Evolutionary conservation across 2,113 vertebrate genomes (phyloP).

Genomic region (Eulemur rufifrons): DNA sequence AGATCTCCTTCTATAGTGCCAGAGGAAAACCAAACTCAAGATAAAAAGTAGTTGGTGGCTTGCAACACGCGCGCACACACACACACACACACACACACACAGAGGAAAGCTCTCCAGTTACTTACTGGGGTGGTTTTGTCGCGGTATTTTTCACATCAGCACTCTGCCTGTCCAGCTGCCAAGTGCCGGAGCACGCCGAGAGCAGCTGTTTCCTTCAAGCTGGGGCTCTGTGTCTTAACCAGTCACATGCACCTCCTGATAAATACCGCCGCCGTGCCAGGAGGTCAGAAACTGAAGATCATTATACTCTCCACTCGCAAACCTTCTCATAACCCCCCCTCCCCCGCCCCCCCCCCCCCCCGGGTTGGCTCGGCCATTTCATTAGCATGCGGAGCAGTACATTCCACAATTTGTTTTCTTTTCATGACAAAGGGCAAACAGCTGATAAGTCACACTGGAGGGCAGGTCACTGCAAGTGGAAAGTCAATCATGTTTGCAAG

Average conservation of each 20-base stretch:
- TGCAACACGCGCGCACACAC: not conserved
- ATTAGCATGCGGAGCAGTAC: not conserved
- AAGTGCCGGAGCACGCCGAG: slow-evolving; percentile 83
- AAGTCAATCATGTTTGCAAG: slow-evolving; percentile 69
- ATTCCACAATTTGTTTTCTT: slow-evolving; percentile 56
- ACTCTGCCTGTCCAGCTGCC: slow-evolving; percentile 85
- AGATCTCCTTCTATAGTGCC: slow-evolving; percentile 4
- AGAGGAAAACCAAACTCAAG: slow-evolving; percentile 69
- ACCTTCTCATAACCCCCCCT: slow-evolving; percentile 69
- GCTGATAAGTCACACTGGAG: slow-evolving; percentile 72
- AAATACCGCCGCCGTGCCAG: slow-evolving; percentile 82
- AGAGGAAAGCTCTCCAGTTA: slow-evolving; percentile 72
- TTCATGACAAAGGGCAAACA: slow-evolving; percentile 40
- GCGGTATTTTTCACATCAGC: slow-evolving; percentile 83
- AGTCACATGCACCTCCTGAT: slow-evolving; percentile 90
- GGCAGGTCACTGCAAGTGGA: slow-evolving; percentile 73
- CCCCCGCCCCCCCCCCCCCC: slow-evolving; percentile 12
- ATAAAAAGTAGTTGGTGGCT: slow-evolving; percentile 56
- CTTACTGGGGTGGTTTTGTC: slow-evolving; percentile 83
- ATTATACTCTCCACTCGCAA: slow-evolving; percentile 80
- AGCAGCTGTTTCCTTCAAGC: slow-evolving; percentile 89
- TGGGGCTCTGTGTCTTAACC: slow-evolving; percentile 83
- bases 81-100: not conserved
- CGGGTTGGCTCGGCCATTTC: slow-evolving; percentile 67
- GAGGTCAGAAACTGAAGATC: slow-evolving; percentile 86